These are phyloP conservation scores for Drosophila pegasa DNA, from an alignment of 2,888 invertebrate species.

Conservation along the genomic window DNA sequence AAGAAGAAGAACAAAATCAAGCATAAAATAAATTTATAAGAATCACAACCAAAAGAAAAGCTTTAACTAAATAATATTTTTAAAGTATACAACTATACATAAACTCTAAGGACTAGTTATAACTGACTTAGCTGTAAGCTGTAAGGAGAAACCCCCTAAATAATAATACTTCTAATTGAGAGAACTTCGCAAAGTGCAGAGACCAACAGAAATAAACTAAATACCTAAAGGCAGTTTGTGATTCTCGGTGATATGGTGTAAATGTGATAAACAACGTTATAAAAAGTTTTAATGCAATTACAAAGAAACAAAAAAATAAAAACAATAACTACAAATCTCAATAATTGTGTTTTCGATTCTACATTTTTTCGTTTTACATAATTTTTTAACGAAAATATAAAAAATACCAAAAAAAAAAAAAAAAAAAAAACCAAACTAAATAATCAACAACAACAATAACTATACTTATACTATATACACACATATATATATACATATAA, in stretches of 20 bases:
- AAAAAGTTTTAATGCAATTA: slow-evolving; percentile 66
- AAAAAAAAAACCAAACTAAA: slow-evolving; percentile 18
- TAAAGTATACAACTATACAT: slow-evolving; percentile 68
- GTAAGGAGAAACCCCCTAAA: slow-evolving; percentile 42
- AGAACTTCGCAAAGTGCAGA: slow-evolving; percentile 72
- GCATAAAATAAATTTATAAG: slow-evolving; percentile 28
- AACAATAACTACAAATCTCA: slow-evolving; percentile 37
- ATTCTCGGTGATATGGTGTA: slow-evolving; percentile 81
- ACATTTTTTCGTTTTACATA: slow-evolving; percentile 64
- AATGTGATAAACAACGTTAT: slow-evolving; percentile 76
- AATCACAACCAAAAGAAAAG: slow-evolving; percentile 73
- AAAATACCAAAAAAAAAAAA: slow-evolving; percentile 23
- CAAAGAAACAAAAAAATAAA: slow-evolving; percentile 30
- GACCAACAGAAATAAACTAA: slow-evolving; percentile 53
- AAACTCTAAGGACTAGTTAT: slow-evolving; percentile 40
- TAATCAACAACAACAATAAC: slow-evolving; percentile 61
- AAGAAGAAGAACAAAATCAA: slow-evolving; percentile 15
- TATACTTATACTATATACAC: slow-evolving; percentile 61
- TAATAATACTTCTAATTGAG: slow-evolving; percentile 57
- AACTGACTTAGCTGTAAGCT: slow-evolving; percentile 58
- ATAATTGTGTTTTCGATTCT: slow-evolving; percentile 63
- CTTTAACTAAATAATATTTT: slow-evolving; percentile 78
- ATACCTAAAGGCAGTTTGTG: slow-evolving; percentile 70
- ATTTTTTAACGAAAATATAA: slow-evolving; percentile 52
- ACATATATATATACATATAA: slow-evolving; percentile 31